Base-by-base conservation (phyloP, 2,113 vertebrate species). In the Lynx canadensis region DNA sequence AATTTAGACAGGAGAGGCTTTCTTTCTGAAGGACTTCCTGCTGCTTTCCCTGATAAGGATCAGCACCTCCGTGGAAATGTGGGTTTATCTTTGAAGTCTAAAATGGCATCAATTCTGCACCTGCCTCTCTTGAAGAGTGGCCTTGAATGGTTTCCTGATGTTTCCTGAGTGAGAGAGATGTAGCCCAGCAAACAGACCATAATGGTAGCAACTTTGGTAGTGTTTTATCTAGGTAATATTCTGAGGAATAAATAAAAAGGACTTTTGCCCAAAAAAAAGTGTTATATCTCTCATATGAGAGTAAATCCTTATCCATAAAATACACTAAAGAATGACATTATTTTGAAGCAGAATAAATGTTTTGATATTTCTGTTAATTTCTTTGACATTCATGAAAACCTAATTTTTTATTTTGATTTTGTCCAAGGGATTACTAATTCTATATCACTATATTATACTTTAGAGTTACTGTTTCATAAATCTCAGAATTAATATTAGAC, bases 51-150 rank as follows among this genome's bases (percentile, higher is more conserved):
- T 90, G 91, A 97, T 85, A 86, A 52, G 88, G 57, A 92, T 91
- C 95, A 85, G 90, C 69, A 78, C 85, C 68, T 94, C 45, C 0
- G 1, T 50, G 80, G 90, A 95, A 96, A 97, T 41, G 25, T 31
- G 84, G 83, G 79, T 84, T 92, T 92, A 63, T 68, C 74, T 98
- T 95, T 98, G 92, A 97, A 97, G 95, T 88, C 66, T 88, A 94
- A 98, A 97, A 96, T 82, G 94, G 94, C 66, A 69, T 83, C 38
- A 1, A 0, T 74, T 94, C 90, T 87, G 65, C 38, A 68, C 79
- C 76, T 78, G 78, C 83, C 71, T 92, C 83, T 92, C 89, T 76
- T 96, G 73, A 95, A 98, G 89, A 96, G 87, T 66, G 79, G 83
- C 80, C 83, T 73, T 57, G 45, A 91, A 82, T 29, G 19, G 45